phyloP scores from a whole-genome alignment of 2,113 vertebrate genomes.

The Cochlearius cochlearius region DNA sequence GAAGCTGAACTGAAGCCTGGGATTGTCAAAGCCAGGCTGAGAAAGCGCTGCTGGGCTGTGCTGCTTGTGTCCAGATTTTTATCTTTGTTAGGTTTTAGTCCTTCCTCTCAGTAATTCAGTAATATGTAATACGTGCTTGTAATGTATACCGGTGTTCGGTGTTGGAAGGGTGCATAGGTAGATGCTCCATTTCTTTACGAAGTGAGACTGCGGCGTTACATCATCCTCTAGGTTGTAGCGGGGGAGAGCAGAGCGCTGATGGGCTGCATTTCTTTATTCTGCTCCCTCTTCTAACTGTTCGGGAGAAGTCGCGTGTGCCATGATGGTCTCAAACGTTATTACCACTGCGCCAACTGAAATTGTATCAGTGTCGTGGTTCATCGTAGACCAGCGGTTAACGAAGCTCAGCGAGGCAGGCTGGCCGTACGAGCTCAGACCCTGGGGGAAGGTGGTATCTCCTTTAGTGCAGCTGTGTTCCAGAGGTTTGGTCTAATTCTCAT shows the following conservation, averaged over 20 bases:
- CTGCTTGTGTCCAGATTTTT: not conserved
- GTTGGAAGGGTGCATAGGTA: not conserved
- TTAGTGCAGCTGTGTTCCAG: not conserved
- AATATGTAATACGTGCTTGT: not conserved
- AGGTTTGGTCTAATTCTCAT: not conserved
- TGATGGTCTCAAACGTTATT: not conserved
- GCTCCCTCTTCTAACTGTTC: not conserved
- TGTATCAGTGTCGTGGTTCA: not conserved
- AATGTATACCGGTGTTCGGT: not conserved
- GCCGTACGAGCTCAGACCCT: not conserved
- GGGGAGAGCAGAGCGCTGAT: not conserved
- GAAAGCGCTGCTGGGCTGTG: not conserved
- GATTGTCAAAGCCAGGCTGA: not conserved
- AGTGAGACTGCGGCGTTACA: not conserved
- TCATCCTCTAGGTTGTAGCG: not conserved
- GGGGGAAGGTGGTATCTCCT: not conserved
- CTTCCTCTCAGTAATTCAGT: not conserved
- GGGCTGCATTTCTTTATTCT: not conserved
- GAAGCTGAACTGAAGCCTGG: not conserved
- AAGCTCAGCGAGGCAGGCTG: not conserved
- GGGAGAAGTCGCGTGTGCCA: not conserved
- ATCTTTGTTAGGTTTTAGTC: not conserved
- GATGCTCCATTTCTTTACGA: not conserved
- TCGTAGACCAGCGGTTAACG: not conserved
- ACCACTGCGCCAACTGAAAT: not conserved